Conservation (phyloP, 2,888 invertebrate genomes). For the Sminthurides aquaticus region DNA sequence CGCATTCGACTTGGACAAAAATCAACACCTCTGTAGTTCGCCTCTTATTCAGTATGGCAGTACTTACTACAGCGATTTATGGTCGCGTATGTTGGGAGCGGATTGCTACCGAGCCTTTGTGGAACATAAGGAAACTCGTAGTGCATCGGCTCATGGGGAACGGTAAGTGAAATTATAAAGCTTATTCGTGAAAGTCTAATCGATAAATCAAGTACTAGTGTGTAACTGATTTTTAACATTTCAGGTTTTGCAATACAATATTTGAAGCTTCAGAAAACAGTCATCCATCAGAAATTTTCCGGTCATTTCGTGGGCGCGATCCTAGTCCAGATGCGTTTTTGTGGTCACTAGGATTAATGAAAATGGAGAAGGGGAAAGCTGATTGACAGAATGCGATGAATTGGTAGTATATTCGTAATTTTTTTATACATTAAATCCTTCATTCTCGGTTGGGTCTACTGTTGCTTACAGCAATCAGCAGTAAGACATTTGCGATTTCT, state of each 20-base stretch:
- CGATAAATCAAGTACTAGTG: too few relatives aligned
- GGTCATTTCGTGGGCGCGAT: conserved; percentile 84
- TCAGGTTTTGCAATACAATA: conserved; percentile 70
- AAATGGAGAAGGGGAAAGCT: conserved; percentile 10
- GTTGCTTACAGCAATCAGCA: too few relatives aligned
- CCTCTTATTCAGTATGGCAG: conserved; percentile 12
- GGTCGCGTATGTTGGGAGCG: conserved; percentile 84
- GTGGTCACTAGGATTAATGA: conserved; percentile 53
- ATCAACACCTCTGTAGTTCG: conserved; percentile 9
- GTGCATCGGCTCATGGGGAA: conserved; percentile 38
- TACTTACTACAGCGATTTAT: conserved; percentile 66
- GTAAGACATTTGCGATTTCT: too few relatives aligned
- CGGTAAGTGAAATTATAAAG: conserved; percentile 38
- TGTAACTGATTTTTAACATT: conserved; percentile 45
- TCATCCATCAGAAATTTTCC: conserved; percentile 75
- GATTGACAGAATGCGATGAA: too few relatives aligned
- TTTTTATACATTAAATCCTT: too few relatives aligned
- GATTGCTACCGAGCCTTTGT: conserved; percentile 79
- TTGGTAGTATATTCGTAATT: too few relatives aligned
- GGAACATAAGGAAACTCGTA: conserved; percentile 50
- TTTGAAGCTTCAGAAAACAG: conserved; percentile 73
- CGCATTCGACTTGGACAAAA: conserved; percentile 9
- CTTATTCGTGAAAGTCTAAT: background rate
- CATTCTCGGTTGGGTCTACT: too few relatives aligned
- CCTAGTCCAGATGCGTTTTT: conserved; percentile 76